Evolutionary conservation across 53 echinoderm and acorn worm genomes (phyloP).

Genomic region (Astropecten irregularis): DNA sequence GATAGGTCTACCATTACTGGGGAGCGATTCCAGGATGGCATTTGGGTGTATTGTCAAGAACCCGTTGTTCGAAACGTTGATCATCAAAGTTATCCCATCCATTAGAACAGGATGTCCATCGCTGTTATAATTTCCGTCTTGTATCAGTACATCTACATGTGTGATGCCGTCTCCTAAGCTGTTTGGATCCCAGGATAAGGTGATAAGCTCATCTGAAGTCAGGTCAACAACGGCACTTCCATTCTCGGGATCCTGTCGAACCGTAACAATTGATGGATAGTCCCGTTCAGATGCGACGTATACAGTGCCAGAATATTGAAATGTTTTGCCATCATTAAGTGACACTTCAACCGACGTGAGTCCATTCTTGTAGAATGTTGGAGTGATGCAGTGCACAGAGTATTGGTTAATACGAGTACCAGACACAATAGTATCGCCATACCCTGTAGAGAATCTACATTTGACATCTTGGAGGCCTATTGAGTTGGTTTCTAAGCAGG

Average conservation of each 20-base stretch:
- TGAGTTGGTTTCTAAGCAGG: slow-evolving; percentile 38
- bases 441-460: slow-evolving; percentile 52
- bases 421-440: slow-evolving; percentile 26
- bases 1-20: too few relatives aligned
- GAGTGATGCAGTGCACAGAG: slow-evolving; percentile 59
- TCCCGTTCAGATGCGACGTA: slow-evolving; percentile 62
- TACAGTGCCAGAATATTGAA: slow-evolving; percentile 60
- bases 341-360: slow-evolving; percentile 54
- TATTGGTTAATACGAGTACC: slow-evolving; percentile 24
- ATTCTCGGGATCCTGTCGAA: slow-evolving; percentile 6
- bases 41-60: background rate
- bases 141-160: slow-evolving; percentile 19
- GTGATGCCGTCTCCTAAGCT: background rate
- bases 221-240: slow-evolving; percentile 8
- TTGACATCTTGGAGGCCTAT: background rate
- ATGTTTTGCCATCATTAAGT: slow-evolving; percentile 40
- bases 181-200: slow-evolving; percentile 52
- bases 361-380: slow-evolving; percentile 53
- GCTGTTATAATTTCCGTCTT: slow-evolving; percentile 21
- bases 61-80: slow-evolving; percentile 18
- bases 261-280: slow-evolving; percentile 14
- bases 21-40: background rate
- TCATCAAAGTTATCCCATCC: background rate
- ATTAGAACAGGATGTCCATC: slow-evolving; percentile 36
- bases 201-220: slow-evolving; percentile 10